Evolutionary conservation across 2,113 vertebrate genomes (phyloP), one percentile per base, ranked within the genome.

Genomic region (Myodes glareolus): DNA sequence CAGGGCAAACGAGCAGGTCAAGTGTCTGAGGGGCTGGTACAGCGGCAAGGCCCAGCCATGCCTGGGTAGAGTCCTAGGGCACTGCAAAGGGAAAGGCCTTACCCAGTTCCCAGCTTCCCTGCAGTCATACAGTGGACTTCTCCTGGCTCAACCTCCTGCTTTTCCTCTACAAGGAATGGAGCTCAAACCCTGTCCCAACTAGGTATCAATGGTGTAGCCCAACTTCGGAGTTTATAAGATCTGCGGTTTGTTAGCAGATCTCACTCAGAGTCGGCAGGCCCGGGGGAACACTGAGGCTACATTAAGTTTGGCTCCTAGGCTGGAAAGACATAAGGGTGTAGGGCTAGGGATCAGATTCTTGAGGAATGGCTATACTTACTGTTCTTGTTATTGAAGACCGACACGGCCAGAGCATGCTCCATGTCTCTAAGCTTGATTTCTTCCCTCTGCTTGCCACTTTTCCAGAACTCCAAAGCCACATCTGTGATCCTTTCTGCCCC

Each of bases 301-400:
- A 1, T 36, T 39, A 55, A 23, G 29, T 10, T 10, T 7, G 5
- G 85, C 63, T 58, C 72, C 58, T 11, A 3, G 92, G 39, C 5
- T 21, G 75, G 77, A 19, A 12, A 39, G 14, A 12, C 25, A 80
- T 1, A 1, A 25, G 23, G 61, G 42, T 0, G 4, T 0, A 0
- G 67, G 88, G 11, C 1, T 12, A 9, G 11, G 1, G 0, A 25
- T 3, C 33, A 9, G 39, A 8, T 7, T 1, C 11, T 42, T 0
- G 8, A 27, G 2, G 0, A 47, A 4, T 0, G 4, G 88, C 17
- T 80, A 65, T 78, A 99, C 99, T 99, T 97, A 99, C 99, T 99
- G 11, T 99, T 98, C 96, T 98, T 99, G 97, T 99, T 99, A 97
- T 99, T 99, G 98, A 99, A 99, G 81, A 99, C 99, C 0, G 99